Conservation (phyloP, 2,113 vertebrate genomes). For the Oncorhynchus masou region DNA sequence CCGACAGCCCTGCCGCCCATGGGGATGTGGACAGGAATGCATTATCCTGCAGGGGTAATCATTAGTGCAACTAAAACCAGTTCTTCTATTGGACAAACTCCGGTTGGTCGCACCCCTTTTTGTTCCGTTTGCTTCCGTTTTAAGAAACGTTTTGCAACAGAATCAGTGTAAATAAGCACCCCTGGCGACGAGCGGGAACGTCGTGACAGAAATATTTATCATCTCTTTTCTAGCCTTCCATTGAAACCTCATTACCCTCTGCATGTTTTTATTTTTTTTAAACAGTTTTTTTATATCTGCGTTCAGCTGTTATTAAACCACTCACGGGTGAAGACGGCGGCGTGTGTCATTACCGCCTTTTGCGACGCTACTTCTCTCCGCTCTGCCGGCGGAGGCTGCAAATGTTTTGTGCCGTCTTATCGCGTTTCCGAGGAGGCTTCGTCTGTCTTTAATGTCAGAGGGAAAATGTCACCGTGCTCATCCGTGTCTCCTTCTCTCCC, state of each 20-base stretch:
- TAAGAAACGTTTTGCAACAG: no score
- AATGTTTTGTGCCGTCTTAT: conserved; percentile 6
- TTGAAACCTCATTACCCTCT: neutral
- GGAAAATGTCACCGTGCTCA: conserved; percentile 24
- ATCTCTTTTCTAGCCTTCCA: neutral
- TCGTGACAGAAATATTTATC: neutral
- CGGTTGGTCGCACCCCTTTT: no score
- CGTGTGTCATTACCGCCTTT: neutral
- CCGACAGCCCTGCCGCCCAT: conserved; percentile 39
- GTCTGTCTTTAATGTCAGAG: conserved; percentile 10
- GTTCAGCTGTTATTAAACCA: neutral
- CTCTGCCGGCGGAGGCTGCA: neutral
- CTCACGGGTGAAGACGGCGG: neutral
- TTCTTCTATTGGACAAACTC: no score
- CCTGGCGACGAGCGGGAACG: conserved; percentile 15
- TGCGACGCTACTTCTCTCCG: neutral
- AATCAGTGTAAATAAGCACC: no score
- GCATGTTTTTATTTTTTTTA: no score
- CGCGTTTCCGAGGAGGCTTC: conserved; percentile 6
- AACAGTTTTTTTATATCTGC: neutral
- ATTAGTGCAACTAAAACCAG: no score
- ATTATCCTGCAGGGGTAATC: conserved; percentile 17
- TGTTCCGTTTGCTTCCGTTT: no score
- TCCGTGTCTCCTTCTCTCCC: neutral
- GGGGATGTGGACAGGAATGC: conserved; percentile 32